Evolutionary conservation across 2,888 invertebrate species (phyloP), one percentile per base, ranked within the genome.

Genomic region (Euzetes globulus): DNA sequence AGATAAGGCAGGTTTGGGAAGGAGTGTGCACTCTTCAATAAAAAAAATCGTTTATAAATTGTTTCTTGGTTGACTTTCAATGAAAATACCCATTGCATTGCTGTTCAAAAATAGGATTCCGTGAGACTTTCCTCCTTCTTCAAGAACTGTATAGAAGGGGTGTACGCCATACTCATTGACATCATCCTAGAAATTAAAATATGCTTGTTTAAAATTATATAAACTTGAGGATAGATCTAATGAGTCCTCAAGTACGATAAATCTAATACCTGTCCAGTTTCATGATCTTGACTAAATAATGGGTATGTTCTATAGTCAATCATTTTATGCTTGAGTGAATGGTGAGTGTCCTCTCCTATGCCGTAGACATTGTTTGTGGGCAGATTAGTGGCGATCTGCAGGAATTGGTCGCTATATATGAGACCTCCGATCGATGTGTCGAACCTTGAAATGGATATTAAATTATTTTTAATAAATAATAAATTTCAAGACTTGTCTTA

Each of bases 201-300:
- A 71, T 41, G 11, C 41, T 45, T 70, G 47, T 15, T 60, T 33
- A 4, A 68, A 68, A 75, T 5, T 47, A 22, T 3, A 29, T 47
- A 7, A 5, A 25, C 27, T 47, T 73, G 9, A 19, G 70, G 37
- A 91, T 86, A 29, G 84, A 81, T n/a, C n/a, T n/a, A n/a, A n/a
- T n/a, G n/a, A n/a, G n/a, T n/a, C n/a, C n/a, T n/a, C n/a, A n/a
- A n/a, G n/a, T n/a, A n/a, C n/a, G n/a, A n/a, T n/a, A n/a, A n/a
- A n/a, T n/a, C n/a, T n/a, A n/a, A n/a, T 92, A 91, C 0, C 92
- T 91, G 81, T 92, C 92, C 19, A 88, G 87, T n/a, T 92, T 91
- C 81, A 92, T 92, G 22, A 91, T 83, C 72, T 15, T 9, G 3
- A 0, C 63, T 47, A 50, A 76, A 72, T 15, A 76, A n/a, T 0